Base-by-base conservation (phyloP, 2,888 invertebrate species). In the Spatulosminthurus flaviceps region DNA sequence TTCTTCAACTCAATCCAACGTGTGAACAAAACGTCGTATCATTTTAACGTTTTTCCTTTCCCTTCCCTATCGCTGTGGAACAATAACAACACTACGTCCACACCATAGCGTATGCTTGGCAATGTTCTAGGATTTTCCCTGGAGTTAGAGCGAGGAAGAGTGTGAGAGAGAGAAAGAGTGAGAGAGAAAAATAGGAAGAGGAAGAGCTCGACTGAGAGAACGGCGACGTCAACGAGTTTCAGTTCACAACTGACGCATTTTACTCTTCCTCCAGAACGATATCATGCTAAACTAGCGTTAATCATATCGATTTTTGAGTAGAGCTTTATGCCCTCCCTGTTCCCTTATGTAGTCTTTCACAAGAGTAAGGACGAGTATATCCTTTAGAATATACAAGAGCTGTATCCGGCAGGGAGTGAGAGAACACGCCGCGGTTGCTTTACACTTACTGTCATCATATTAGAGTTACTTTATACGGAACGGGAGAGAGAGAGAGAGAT, bases 311-410 rank as follows among this genome's bases (percentile, higher is more conserved):
- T 83, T 82, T 83, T 83, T 82, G 78, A 78, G 78, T 67, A 64
- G 64, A 72, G 72, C 28, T n/a, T 29, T 13, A 70, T 26, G 42
- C 61, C 70, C 67, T 42, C 67, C 51, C 42, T 51, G 19, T 70
- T 34, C 67, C 76, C 34, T 28, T 61, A 26, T 43, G n/a, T n/a
- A n/a, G n/a, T 51, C 43, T 73, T 28, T 60, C 98, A 51, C 51
- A 51, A 51, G 7, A 34, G 34, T 9, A n/a, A 5, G 16, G 7
- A 13, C 51, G 51, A 34, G 34, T 34, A 5, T 51, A 51, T 51
- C 51, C 51, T 19, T 7, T 7, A 34, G 51, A 9, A 19, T 51
- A 51, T 51, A 5, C 16, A 51, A 51, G 5, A 19, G 16, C 51
- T 51, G 51, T 51, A 51, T 51, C 51, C 51, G 51, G 51, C 7